Percentiles rank a stretch among this genome's conserved stretches.
phyloP scores from a whole-genome alignment of 2,797 vertebrate species.

The Onychomys torridus region DNA sequence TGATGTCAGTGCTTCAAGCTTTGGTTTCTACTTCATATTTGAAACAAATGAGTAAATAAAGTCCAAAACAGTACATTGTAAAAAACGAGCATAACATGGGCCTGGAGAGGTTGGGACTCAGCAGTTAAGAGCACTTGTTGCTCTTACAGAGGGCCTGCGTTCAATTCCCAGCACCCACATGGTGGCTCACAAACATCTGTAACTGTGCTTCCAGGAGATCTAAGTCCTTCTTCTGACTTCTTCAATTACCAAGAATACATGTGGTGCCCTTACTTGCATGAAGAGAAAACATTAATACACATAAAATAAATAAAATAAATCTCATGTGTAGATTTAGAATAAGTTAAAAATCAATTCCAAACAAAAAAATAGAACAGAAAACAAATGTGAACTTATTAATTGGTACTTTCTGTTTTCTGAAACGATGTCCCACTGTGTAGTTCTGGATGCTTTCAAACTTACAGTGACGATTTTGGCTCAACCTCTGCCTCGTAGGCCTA shows the following conservation, averaged over 20 bases:
- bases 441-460: neutral
- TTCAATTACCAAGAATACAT: neutral
- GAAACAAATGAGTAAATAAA: constrained; percentile 32
- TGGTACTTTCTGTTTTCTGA: neutral
- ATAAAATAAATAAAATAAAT: neutral
- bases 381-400: neutral
- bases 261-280: too few relatives aligned
- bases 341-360: constrained; percentile 25
- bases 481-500: neutral
- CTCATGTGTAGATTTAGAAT: neutral
- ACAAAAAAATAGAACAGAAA: constrained; percentile 27
- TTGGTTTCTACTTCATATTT: constrained; percentile 4
- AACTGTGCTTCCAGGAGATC: neutral
- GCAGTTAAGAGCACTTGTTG: neutral
- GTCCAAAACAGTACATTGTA: neutral
- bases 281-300: neutral
- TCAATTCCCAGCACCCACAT: neutral
- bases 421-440: neutral
- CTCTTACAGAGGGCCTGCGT: neutral
- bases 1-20: neutral
- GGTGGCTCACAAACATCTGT: neutral
- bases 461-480: neutral
- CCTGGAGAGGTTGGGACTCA: neutral
- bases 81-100: neutral
- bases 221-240: neutral